A percentile compares a stretch with the other conserved stretches of the same genome.
Evolutionary conservation across 53 echinoderm and acorn worm species (phyloP).

Genomic region (Mesocentrotus franciscanus): DNA sequence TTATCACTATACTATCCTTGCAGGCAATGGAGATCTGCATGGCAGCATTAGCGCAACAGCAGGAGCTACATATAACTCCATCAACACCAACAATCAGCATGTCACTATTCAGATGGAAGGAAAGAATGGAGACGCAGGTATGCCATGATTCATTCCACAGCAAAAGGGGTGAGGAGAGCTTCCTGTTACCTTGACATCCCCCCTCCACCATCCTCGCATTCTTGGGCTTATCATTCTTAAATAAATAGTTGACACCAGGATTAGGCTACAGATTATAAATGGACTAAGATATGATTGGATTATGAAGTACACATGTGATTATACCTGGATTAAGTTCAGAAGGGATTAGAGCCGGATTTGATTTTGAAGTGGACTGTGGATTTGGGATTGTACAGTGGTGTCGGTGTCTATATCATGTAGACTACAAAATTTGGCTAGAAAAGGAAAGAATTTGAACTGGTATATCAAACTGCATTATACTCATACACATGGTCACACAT

Average conservation of each 20-base stretch:
- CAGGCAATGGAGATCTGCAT: conserved; percentile 59
- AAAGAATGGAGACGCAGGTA: conserved; percentile 56
- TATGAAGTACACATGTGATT: too few species aligned
- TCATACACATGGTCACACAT: not conserved
- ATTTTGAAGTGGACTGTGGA: not conserved
- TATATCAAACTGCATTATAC: too few species aligned
- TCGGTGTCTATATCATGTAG: not conserved
- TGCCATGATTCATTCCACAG: not conserved
- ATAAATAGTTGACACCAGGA: too few species aligned
- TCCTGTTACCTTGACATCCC: not conserved
- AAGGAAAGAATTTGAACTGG: not conserved
- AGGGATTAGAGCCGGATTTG: too few species aligned
- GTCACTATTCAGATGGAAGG: conserved; percentile 61
- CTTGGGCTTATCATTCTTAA: too few species aligned
- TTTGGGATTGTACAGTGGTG: not conserved
- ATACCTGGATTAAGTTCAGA: too few species aligned
- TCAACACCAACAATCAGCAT: not conserved
- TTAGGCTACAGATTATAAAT: too few species aligned
- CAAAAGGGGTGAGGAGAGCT: conserved; percentile 9
- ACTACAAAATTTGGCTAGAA: not conserved
- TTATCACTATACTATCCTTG: not conserved
- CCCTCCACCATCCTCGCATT: not conserved
- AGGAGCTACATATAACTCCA: conserved; percentile 47
- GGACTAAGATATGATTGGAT: too few species aligned
- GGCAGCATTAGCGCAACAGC: conserved; percentile 45